Percentiles rank a stretch among this genome's conserved stretches.
phyloP scores from a whole-genome alignment of 2,797 vertebrate species.

The Lycodopsis pacificus region DNA sequence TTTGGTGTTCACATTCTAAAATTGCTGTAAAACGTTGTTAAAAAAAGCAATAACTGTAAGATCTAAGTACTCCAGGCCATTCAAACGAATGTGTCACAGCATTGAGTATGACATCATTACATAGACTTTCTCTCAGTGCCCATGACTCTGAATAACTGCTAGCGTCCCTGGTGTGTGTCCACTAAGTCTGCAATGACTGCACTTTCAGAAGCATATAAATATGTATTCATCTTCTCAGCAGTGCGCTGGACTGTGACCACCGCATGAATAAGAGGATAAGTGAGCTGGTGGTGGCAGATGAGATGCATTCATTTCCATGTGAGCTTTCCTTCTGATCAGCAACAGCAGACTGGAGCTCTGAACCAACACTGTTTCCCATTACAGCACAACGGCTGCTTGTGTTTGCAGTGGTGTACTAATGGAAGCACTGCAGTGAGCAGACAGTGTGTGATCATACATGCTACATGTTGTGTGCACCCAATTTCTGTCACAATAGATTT shows the following conservation, averaged over 20 bases:
- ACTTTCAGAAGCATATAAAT: constrained; percentile 64
- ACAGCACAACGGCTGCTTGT: constrained; percentile 8
- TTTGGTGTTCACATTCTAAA: background rate
- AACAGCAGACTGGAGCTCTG: constrained; percentile 27
- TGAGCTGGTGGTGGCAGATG: constrained; percentile 56
- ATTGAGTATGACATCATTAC: background rate
- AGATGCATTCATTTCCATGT: constrained; percentile 66
- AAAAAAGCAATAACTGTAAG: too few species aligned
- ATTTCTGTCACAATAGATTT: background rate
- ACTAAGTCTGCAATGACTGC: constrained; percentile 62
- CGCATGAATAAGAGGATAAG: constrained; percentile 65
- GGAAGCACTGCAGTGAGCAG: background rate
- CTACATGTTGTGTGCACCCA: background rate
- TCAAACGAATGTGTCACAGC: background rate
- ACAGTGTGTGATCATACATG: background rate
- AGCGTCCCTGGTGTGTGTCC: constrained; percentile 11
- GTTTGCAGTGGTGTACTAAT: constrained; percentile 1
- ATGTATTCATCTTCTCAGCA: constrained; percentile 63
- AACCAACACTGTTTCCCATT: constrained; percentile 40
- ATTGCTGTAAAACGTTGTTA: background rate
- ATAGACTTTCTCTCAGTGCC: background rate
- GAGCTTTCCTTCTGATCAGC: constrained; percentile 38
- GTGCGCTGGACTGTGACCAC: constrained; percentile 60
- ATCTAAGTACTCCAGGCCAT: background rate
- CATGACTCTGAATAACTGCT: background rate